These are phyloP conservation scores for Artemisiospiza belli DNA, from an alignment of 2,113 vertebrate genomes.

Conservation along the genomic window DNA sequence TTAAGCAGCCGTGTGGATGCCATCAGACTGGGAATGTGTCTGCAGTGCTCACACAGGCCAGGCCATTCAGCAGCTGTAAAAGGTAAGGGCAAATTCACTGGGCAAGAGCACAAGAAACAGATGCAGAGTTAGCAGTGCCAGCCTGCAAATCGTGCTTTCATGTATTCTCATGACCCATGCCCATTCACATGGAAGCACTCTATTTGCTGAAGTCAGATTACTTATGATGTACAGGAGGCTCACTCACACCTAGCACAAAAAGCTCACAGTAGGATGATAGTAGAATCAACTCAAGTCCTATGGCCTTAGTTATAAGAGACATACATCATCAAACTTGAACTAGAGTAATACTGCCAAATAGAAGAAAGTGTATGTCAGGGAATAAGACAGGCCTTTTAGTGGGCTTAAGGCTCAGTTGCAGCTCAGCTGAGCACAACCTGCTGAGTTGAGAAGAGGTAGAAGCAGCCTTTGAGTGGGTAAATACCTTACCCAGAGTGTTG, in stretches of 20 bases:
- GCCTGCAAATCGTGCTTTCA: neutral
- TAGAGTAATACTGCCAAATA: neutral
- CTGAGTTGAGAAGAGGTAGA: neutral
- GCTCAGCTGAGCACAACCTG: neutral
- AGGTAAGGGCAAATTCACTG: neutral
- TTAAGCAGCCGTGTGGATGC: neutral
- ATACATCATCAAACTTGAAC: neutral
- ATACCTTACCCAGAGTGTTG: too few species aligned
- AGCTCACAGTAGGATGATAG: neutral
- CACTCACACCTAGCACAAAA: neutral
- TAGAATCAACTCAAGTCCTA: neutral
- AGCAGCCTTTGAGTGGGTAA: neutral
- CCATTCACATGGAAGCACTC: neutral
- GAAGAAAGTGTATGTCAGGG: neutral
- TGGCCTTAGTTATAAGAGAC: neutral
- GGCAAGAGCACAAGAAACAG: neutral
- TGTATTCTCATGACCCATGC: neutral
- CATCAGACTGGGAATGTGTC: neutral
- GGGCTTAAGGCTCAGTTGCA: neutral
- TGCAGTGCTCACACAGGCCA: neutral
- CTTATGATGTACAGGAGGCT: neutral
- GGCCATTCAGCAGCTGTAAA: neutral
- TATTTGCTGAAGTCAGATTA: neutral
- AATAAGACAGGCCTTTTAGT: neutral
- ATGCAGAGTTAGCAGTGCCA: neutral